These are phyloP conservation scores for Premnoplex brunnescens DNA, from an alignment of 2,797 vertebrate genomes.

Conservation along the genomic window DNA sequence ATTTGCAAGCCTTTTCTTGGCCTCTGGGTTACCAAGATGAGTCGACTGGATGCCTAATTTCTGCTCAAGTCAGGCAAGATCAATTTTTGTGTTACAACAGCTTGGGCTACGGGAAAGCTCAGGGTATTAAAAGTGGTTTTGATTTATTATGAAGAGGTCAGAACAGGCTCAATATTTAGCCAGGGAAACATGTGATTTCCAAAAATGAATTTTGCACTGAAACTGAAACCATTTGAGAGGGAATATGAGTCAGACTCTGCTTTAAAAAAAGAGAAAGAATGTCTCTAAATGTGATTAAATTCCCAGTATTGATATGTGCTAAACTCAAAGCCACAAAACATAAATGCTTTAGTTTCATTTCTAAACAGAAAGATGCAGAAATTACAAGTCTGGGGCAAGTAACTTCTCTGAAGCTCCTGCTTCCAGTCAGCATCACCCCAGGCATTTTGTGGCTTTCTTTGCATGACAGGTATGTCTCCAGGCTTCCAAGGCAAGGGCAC, in stretches of 20 bases:
- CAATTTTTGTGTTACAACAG: neutral
- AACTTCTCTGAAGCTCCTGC: neutral
- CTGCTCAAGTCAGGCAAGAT: neutral
- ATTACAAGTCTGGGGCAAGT: neutral
- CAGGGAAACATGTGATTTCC: neutral
- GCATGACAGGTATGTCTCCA: neutral
- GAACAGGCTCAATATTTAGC: conserved; percentile 28
- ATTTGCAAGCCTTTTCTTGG: neutral
- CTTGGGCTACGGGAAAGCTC: neutral
- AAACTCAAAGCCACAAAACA: neutral
- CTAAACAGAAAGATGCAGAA: neutral
- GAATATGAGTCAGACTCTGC: neutral
- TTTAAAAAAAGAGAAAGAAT: neutral
- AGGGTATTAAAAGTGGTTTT: neutral
- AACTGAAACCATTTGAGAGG: neutral
- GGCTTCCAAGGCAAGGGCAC: neutral
- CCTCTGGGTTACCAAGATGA: neutral
- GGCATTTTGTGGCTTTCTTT: neutral
- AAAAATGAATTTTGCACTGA: neutral
- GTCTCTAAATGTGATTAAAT: neutral
- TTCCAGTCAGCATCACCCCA: neutral
- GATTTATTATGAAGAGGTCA: neutral
- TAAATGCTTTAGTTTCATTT: neutral
- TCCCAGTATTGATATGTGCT: neutral
- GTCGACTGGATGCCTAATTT: neutral